phyloP scores from a whole-genome alignment of 2,888 invertebrate species.

The Operophtera brumata region DNA sequence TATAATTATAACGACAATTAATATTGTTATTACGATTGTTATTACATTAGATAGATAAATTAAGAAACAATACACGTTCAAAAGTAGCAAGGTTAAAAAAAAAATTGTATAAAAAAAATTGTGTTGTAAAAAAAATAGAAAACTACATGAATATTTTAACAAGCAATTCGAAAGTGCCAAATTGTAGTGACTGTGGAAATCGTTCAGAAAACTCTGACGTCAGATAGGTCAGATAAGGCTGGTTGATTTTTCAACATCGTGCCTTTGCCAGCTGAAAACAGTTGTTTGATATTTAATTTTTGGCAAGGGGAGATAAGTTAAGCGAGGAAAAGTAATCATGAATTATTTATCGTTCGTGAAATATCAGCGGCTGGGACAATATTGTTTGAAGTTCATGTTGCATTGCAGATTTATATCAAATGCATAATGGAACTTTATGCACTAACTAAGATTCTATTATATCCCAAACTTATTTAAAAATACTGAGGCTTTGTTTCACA shows the following conservation, averaged over 20 bases:
- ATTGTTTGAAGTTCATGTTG: not conserved
- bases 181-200: not conserved
- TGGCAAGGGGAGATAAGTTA: conserved; percentile 38
- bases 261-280: not conserved
- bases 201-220: not conserved
- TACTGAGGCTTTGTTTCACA: too few relatives aligned
- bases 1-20: too few relatives aligned
- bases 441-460: too few relatives aligned
- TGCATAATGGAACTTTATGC: too few relatives aligned
- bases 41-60: not conserved
- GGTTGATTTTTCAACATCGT: conserved; percentile 5
- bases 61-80: too few relatives aligned
- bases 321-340: conserved; percentile 34
- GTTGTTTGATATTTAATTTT: conserved; percentile 7
- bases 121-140: too few relatives aligned
- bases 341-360: conserved; percentile 44
- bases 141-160: too few relatives aligned
- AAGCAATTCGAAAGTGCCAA: too few relatives aligned
- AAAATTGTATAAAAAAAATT: too few relatives aligned
- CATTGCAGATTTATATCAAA: not conserved
- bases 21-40: not conserved
- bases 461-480: not conserved
- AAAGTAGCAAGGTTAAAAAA: too few relatives aligned
- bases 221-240: not conserved
- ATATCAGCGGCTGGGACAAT: not conserved